These are phyloP conservation scores for Dipodomys ordii DNA, from an alignment of 2,113 vertebrate species.

Conservation along the genomic window DNA sequence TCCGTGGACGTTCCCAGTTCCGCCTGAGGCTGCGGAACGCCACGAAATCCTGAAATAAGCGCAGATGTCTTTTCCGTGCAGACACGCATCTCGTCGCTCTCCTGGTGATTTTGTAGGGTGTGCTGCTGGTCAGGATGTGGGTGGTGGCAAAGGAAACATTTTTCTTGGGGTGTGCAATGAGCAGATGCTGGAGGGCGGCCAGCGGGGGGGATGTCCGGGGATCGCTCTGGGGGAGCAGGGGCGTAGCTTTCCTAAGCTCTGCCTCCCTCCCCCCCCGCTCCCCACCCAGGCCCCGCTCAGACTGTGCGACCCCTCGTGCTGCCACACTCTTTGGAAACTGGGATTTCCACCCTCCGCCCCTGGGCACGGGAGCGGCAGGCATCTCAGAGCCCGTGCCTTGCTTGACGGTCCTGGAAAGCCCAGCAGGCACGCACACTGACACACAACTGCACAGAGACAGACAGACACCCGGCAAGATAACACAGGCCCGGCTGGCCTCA, in stretches of 20 bases:
- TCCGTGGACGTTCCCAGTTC: not conserved
- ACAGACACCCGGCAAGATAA: not conserved
- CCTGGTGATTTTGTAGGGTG: constrained; percentile 27
- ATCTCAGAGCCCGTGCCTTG: not conserved
- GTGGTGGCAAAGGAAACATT: constrained; percentile 60
- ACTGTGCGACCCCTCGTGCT: not conserved
- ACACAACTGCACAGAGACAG: not conserved
- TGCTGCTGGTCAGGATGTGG: constrained; percentile 67
- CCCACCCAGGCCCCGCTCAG: not conserved
- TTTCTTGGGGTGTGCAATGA: constrained; percentile 34
- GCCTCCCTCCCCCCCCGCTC: not conserved
- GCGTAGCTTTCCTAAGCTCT: not conserved
- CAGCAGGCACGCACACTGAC: accelerated
- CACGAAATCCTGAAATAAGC: not conserved
- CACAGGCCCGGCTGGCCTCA: accelerated
- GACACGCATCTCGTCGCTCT: not conserved
- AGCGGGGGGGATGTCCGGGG: not conserved
- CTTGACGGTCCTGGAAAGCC: not conserved
- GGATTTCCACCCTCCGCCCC: not conserved
- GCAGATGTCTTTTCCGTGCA: constrained; percentile 30
- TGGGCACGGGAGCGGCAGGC: not conserved
- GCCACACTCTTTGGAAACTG: not conserved
- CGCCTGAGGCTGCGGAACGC: not conserved
- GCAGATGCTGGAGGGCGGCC: constrained; percentile 37
- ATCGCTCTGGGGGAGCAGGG: not conserved